A percentile compares a stretch with the other conserved stretches of the same genome.
phyloP scores from a whole-genome alignment of 2,113 vertebrate species.

The Anas platyrhynchos region DNA sequence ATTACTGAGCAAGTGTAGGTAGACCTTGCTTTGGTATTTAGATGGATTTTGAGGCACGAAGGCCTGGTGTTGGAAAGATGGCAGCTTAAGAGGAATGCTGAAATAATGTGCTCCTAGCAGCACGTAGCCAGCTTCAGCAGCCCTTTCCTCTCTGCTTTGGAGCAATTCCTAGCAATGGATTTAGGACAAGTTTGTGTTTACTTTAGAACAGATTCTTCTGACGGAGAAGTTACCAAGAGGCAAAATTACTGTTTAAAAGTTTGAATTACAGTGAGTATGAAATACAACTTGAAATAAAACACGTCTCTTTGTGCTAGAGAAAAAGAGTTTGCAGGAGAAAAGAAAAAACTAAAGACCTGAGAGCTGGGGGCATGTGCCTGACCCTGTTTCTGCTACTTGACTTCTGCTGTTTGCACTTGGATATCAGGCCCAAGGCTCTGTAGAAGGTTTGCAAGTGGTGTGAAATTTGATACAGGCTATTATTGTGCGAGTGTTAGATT shows the following conservation, averaged over 20 bases:
- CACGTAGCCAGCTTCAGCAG: fast-evolving
- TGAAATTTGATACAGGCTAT: not conserved
- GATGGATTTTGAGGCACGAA: not conserved
- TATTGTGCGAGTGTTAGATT: not conserved
- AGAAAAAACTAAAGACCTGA: not conserved
- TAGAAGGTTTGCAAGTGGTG: not conserved
- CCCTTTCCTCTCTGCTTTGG: not conserved
- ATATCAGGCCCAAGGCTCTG: not conserved
- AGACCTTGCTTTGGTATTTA: not conserved
- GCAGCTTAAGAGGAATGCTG: not conserved
- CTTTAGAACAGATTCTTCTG: not conserved
- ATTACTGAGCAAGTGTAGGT: not conserved
- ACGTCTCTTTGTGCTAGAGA: not conserved
- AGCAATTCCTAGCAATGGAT: not conserved
- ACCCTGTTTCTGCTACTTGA: not conserved
- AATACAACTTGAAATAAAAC: not conserved
- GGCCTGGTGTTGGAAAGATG: not conserved
- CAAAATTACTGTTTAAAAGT: not conserved
- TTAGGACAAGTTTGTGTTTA: not conserved
- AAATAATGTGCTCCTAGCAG: fast-evolving
- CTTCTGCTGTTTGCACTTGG: not conserved
- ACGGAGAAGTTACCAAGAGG: not conserved
- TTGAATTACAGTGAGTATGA: not conserved
- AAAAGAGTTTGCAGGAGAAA: not conserved
- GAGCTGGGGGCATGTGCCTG: not conserved